A percentile compares a stretch with the other conserved stretches of the same genome.
Conservation (phyloP, 2,797 vertebrate species). For the Pseudochromis fuscus region DNA sequence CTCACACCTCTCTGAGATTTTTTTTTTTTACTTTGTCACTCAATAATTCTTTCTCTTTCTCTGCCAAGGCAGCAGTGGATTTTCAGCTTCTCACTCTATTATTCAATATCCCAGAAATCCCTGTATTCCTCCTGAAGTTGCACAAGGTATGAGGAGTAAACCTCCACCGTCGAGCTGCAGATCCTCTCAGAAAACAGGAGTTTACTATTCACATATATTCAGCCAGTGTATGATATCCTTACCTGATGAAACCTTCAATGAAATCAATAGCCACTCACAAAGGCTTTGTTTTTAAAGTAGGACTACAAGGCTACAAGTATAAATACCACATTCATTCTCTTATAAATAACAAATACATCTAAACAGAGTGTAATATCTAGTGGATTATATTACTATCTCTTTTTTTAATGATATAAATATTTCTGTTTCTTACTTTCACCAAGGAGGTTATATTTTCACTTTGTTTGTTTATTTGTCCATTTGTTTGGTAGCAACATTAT, state of each 20-base stretch:
- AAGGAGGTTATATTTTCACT: too few relatives aligned
- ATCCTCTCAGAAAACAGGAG: neutral
- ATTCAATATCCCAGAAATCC: conserved; percentile 35
- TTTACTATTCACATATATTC: neutral
- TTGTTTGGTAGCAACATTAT: too few relatives aligned
- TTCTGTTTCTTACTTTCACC: too few relatives aligned
- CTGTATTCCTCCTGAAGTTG: conserved; percentile 15
- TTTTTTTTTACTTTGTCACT: conserved; percentile 41
- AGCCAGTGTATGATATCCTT: neutral
- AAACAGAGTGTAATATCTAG: too few relatives aligned
- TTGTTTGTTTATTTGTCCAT: neutral
- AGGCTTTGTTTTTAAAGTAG: too few relatives aligned
- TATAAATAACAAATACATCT: too few relatives aligned
- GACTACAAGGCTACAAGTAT: too few relatives aligned
- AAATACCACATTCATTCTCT: too few relatives aligned
- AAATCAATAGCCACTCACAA: too few relatives aligned
- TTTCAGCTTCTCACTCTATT: conserved; percentile 55
- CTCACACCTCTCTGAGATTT: conserved; percentile 29
- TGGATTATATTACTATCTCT: too few relatives aligned
- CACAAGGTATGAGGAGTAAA: conserved; percentile 13
- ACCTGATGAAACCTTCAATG: too few relatives aligned
- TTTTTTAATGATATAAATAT: too few relatives aligned
- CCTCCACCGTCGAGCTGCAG: neutral
- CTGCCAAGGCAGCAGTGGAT: conserved; percentile 20
- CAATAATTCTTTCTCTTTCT: conserved; percentile 52